These are phyloP conservation scores for Plecturocebus donacophilus DNA, from an alignment of 2,113 vertebrate species.

Conservation along the genomic window DNA sequence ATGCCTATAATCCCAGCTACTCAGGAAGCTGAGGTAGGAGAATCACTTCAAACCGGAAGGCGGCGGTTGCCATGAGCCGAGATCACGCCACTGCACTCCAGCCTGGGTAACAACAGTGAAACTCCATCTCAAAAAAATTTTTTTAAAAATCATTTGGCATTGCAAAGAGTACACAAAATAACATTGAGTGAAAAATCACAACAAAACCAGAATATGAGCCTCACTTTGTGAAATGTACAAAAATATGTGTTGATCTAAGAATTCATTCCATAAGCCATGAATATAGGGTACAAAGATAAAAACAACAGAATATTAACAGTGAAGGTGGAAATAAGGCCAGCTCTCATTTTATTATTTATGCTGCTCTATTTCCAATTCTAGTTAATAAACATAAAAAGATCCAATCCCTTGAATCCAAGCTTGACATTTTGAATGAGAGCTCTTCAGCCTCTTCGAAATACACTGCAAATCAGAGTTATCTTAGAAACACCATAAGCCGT, in stretches of 20 bases:
- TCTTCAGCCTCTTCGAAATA: neutral
- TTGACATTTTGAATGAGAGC: neutral
- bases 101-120: no score
- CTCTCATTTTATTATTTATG: slow-evolving; percentile 13
- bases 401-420: neutral
- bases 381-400: slow-evolving; percentile 24
- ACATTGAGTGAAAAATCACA: neutral
- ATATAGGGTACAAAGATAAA: neutral
- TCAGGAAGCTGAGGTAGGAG: no score
- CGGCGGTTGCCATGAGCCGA: no score
- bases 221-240: neutral
- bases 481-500: neutral
- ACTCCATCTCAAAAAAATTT: neutral
- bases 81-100: no score
- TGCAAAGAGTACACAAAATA: neutral
- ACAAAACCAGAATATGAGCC: neutral
- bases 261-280: neutral
- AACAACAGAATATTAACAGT: neutral
- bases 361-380: slow-evolving; percentile 2
- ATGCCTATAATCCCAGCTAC: no score
- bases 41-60: no score
- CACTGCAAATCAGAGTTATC: neutral
- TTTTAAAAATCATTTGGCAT: neutral
- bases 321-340: neutral
- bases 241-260: neutral